phyloP scores from a whole-genome alignment of 1,140 invertebrate species.

The Sycobia sp. region DNA sequence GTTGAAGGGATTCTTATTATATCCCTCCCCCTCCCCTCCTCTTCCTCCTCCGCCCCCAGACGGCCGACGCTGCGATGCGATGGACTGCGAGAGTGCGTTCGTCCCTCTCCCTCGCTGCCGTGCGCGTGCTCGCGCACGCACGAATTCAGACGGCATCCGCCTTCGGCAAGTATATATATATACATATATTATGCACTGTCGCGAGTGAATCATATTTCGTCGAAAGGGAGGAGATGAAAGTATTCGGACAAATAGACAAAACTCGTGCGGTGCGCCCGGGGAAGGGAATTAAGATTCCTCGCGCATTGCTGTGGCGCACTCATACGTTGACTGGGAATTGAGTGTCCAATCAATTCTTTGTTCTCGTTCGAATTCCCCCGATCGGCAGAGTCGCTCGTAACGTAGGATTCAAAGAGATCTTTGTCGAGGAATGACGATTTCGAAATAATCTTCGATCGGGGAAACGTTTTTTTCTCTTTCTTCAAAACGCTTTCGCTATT shows the following conservation, averaged over 20 bases:
- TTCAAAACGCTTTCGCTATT: no score
- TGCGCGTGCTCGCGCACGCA: neutral
- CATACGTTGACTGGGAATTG: neutral
- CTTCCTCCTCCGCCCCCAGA: neutral
- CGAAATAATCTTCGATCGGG: no score
- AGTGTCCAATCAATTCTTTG: constrained; percentile 18
- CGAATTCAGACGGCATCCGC: neutral
- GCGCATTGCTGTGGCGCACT: neutral
- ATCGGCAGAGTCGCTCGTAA: neutral
- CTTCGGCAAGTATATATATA: no score
- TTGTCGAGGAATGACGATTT: constrained; percentile 7
- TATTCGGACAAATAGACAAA: constrained; percentile 10
- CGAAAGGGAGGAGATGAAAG: constrained; percentile 22
- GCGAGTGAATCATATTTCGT: constrained; percentile 20
- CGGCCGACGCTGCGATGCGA: no score
- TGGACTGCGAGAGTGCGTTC: no score
- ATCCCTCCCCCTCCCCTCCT: neutral
- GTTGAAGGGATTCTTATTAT: constrained; percentile 9
- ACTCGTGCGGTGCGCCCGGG: neutral
- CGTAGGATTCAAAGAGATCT: no score
- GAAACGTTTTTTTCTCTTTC: no score
- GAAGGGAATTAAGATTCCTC: constrained; percentile 20
- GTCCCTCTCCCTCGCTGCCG: no score
- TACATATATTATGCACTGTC: constrained; percentile 6
- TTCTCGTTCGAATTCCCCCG: constrained; percentile 8